phyloP scores from a whole-genome alignment of 2,113 vertebrate genomes.

The Corythornis madagascariensis region DNA sequence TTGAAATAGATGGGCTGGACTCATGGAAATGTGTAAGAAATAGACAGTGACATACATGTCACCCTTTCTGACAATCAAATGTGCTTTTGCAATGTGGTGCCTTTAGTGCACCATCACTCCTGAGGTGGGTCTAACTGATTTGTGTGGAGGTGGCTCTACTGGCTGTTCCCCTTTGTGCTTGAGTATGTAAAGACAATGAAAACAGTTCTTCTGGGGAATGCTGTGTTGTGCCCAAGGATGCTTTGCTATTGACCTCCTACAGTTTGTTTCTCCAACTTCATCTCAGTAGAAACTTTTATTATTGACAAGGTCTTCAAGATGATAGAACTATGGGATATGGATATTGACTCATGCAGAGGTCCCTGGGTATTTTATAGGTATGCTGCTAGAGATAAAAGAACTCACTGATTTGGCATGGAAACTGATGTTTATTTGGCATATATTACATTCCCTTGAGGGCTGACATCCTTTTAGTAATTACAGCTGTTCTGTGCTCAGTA shows the following conservation, averaged over 20 bases:
- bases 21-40: background rate
- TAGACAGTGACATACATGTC: background rate
- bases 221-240: background rate
- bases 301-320: background rate
- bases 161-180: background rate
- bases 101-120: background rate
- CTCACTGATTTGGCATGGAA: background rate
- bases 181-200: background rate
- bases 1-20: background rate
- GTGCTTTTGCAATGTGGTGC: background rate
- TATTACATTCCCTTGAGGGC: background rate
- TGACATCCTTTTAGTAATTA: background rate
- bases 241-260: background rate
- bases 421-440: background rate
- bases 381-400: background rate
- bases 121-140: background rate
- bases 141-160: background rate
- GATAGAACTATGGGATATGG: background rate
- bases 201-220: background rate
- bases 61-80: background rate
- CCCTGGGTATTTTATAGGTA: background rate
- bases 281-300: background rate
- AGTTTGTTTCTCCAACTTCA: background rate
- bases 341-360: background rate
- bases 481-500: background rate